Conservation (phyloP, 2,888 invertebrate genomes). For the Ectropis crepuscularia region DNA sequence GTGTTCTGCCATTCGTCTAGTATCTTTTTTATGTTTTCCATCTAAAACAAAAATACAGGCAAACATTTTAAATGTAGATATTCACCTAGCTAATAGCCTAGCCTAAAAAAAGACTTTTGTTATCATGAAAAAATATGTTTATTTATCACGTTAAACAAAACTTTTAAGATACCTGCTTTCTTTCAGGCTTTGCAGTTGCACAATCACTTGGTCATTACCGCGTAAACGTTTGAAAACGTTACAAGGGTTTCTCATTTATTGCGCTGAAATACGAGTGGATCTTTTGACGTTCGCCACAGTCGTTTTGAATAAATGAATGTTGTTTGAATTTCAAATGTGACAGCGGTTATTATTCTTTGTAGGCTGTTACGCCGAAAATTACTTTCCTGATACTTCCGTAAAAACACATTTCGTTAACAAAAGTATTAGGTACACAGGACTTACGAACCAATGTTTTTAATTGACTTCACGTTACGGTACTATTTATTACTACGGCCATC, state of each 20-base stretch:
- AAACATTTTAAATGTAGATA: too few relatives aligned
- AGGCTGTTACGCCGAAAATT: too few relatives aligned
- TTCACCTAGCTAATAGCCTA: neutral
- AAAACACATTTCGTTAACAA: too few relatives aligned
- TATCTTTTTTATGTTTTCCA: constrained; percentile 68
- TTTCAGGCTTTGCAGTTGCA: neutral
- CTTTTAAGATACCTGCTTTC: neutral
- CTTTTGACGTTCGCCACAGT: constrained; percentile 21
- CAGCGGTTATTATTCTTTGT: neutral
- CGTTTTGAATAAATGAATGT: constrained; percentile 32
- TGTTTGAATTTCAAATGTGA: constrained; percentile 15
- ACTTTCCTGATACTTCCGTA: too few relatives aligned
- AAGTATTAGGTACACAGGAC: too few relatives aligned
- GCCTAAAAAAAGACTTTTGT: too few relatives aligned
- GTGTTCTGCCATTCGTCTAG: constrained; percentile 75
- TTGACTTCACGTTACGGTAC: too few relatives aligned
- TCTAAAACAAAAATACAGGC: constrained; percentile 53
- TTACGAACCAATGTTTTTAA: too few relatives aligned
- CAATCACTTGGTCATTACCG: too few relatives aligned
- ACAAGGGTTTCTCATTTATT: neutral
- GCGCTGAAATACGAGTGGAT: constrained; percentile 20
- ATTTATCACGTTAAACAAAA: too few relatives aligned
- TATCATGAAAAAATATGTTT: too few relatives aligned
- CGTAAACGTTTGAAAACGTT: neutral
- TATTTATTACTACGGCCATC: too few relatives aligned